Evolutionary conservation across 2,888 invertebrate species (phyloP).

Genomic region (Cryptophagus acutangulus): DNA sequence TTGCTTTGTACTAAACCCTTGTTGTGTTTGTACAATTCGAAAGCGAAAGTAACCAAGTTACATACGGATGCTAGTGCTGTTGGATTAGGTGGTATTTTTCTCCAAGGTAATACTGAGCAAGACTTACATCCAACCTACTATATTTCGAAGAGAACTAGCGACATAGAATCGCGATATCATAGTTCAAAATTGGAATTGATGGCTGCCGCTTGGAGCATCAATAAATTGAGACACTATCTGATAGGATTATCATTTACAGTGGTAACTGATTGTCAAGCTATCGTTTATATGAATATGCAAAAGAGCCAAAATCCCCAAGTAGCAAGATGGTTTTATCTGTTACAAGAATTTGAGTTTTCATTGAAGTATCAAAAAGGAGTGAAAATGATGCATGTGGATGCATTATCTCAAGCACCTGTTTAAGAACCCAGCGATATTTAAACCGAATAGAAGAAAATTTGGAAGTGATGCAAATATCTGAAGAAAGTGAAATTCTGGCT

Average conservation of each 20-base stretch:
- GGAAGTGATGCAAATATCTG: neutral
- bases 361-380: slow-evolving; percentile 24
- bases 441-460: slow-evolving; percentile 4
- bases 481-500: neutral
- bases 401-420: slow-evolving; percentile 21
- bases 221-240: slow-evolving; percentile 26
- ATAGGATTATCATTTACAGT: slow-evolving; percentile 27
- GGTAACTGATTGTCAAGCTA: slow-evolving; percentile 30
- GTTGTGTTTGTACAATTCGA: slow-evolving; percentile 17
- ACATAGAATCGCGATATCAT: slow-evolving; percentile 24
- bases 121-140: slow-evolving; percentile 26
- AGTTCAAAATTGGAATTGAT: slow-evolving; percentile 27
- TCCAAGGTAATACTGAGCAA: slow-evolving; percentile 25
- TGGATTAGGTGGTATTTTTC: slow-evolving; percentile 28
- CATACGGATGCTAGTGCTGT: slow-evolving; percentile 20
- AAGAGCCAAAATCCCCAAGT: slow-evolving; percentile 28
- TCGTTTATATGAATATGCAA: slow-evolving; percentile 22
- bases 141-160: slow-evolving; percentile 27
- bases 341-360: slow-evolving; percentile 24
- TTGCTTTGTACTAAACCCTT: slow-evolving; percentile 13
- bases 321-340: slow-evolving; percentile 22
- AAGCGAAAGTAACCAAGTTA: slow-evolving; percentile 16
- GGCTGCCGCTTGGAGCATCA: slow-evolving; percentile 27
- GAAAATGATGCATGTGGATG: slow-evolving; percentile 25
- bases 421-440: slow-evolving; percentile 8